These are phyloP conservation scores for Harpalus rubripes DNA, from an alignment of 2,888 invertebrate genomes.

Conservation along the genomic window DNA sequence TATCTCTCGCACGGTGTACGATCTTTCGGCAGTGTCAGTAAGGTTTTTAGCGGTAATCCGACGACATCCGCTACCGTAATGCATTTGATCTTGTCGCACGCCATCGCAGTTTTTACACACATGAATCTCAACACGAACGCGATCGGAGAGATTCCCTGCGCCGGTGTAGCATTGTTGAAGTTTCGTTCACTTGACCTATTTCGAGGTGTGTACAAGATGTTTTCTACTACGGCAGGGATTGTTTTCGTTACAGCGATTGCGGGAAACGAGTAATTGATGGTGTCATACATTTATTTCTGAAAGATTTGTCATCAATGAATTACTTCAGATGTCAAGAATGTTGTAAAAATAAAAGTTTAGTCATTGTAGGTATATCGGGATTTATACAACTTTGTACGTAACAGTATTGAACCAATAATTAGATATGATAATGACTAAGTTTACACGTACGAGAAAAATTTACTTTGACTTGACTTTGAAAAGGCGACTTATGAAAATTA, in stretches of 20 bases:
- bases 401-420: no score
- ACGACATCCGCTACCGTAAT: constrained; percentile 33
- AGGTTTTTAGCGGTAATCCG: constrained; percentile 38
- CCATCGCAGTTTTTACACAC: constrained; percentile 14
- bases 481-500: no score
- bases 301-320: constrained; percentile 2
- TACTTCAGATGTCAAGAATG: background rate
- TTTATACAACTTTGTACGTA: no score
- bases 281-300: constrained; percentile 18
- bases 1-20: background rate
- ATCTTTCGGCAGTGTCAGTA: background rate
- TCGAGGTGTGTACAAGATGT: constrained; percentile 11
- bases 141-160: background rate
- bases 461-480: no score
- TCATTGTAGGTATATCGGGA: background rate
- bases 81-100: constrained; percentile 40
- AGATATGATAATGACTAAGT: no score
- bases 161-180: constrained; percentile 21
- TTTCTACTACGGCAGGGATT: background rate
- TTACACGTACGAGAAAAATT: no score
- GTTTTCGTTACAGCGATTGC: background rate
- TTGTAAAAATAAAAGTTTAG: background rate
- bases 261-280: background rate
- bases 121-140: background rate
- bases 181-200: constrained; percentile 13